A percentile compares a stretch with the other conserved stretches of the same genome.
phyloP scores from a whole-genome alignment of 2,113 vertebrate genomes.

The Siniperca chuatsi region DNA sequence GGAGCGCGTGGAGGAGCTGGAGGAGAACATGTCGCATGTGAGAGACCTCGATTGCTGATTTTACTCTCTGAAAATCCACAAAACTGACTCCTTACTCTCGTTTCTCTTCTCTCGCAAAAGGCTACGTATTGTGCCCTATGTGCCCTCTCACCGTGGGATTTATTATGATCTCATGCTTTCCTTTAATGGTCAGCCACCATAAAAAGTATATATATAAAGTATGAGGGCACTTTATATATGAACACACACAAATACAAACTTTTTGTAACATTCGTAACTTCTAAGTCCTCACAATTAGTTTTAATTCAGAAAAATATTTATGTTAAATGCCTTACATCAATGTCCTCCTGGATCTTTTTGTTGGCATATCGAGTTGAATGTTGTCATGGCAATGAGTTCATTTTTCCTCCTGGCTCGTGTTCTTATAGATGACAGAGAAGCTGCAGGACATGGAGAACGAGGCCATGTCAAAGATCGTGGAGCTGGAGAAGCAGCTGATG shows the following conservation, averaged over 20 bases:
- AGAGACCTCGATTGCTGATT: conserved; percentile 45
- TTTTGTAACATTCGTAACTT: background rate
- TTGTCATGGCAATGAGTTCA: conserved; percentile 27
- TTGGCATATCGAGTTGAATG: conserved; percentile 11
- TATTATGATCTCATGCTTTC: conserved; percentile 8
- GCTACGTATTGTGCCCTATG: background rate
- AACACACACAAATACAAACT: background rate
- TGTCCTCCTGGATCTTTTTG: background rate
- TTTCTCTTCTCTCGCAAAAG: background rate
- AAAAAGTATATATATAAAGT: background rate
- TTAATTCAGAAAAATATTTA: background rate
- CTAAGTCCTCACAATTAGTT: background rate
- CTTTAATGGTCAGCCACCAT: conserved; percentile 1
- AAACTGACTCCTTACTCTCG: background rate
- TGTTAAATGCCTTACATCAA: background rate
- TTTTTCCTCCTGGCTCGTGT: background rate
- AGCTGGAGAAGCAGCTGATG: conserved; percentile 95
- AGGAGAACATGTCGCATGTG: conserved; percentile 97
- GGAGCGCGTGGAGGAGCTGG: conserved; percentile 97
- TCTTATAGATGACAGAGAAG: conserved; percentile 90
- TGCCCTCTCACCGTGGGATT: background rate
- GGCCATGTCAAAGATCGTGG: conserved; percentile 95
- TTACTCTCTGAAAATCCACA: background rate
- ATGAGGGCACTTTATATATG: background rate
- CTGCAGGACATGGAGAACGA: conserved; percentile 97